Conservation (phyloP, 1,140 invertebrate species). For the Drosophila bocki region DNA sequence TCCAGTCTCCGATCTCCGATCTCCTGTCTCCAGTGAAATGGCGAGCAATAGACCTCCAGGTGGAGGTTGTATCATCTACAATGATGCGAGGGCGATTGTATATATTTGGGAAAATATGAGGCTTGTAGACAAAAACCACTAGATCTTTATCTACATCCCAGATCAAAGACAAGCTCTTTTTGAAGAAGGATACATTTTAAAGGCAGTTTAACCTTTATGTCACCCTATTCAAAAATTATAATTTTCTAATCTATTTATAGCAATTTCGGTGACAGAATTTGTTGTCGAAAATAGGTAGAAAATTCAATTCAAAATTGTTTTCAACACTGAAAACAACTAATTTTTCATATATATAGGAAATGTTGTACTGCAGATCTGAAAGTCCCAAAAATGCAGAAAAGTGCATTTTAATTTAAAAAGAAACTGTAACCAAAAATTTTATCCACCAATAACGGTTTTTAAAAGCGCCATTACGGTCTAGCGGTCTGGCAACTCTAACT, state of each 20-base stretch:
- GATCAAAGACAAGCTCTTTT: background rate
- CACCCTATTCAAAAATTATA: background rate
- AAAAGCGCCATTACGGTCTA: background rate
- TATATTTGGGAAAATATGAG: background rate
- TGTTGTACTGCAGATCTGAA: background rate
- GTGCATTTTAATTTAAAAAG: background rate
- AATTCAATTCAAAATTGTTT: background rate
- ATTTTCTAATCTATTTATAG: background rate
- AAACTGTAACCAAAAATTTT: background rate
- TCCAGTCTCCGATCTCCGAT: background rate
- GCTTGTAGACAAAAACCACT: background rate
- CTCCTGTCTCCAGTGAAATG: conserved; percentile 2
- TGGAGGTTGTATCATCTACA: background rate
- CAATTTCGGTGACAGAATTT: background rate
- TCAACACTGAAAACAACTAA: background rate
- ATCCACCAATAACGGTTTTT: background rate
- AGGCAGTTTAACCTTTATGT: background rate
- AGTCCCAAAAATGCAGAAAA: background rate
- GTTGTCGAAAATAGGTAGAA: background rate
- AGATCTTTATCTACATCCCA: too few species aligned
- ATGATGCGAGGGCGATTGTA: background rate
- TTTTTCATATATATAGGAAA: background rate
- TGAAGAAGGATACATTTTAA: background rate
- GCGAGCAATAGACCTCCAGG: background rate
- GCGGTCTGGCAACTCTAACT: background rate